Percentiles rank a stretch among this genome's conserved stretches.
These are phyloP conservation scores for Pseudococcus jackbeardsleyi DNA, from an alignment of 2,888 invertebrate genomes.

Conservation along the genomic window DNA sequence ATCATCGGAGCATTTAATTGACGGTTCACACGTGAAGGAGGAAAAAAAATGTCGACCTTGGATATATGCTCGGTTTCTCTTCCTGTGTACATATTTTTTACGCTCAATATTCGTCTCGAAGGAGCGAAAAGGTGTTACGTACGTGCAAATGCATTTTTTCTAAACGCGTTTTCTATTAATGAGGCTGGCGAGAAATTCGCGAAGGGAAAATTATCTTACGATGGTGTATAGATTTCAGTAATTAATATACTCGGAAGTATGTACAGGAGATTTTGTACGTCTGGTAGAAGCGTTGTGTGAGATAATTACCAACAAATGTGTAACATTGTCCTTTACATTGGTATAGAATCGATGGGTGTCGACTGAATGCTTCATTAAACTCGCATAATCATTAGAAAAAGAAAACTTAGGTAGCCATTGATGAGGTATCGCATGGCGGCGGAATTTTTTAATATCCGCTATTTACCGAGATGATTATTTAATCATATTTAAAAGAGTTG, in stretches of 20 bases:
- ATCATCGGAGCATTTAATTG: slow-evolving; percentile 36
- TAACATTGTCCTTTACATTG: slow-evolving; percentile 18
- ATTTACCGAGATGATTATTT: slow-evolving; percentile 30
- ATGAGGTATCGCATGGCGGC: neutral
- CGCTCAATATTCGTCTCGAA: neutral
- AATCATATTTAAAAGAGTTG: slow-evolving; percentile 4
- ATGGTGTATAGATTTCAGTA: slow-evolving; percentile 2
- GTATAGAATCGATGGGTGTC: neutral
- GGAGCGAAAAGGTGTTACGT: neutral
- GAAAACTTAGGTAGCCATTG: neutral
- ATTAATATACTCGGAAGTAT: slow-evolving; percentile 47
- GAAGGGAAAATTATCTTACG: neutral
- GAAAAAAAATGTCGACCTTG: slow-evolving; percentile 1
- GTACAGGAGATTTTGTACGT: neutral
- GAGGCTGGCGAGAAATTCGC: slow-evolving; percentile 14
- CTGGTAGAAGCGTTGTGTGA: neutral
- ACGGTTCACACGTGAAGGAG: neutral
- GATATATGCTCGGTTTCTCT: neutral
- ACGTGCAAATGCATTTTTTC: neutral
- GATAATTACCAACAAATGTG: slow-evolving; percentile 29
- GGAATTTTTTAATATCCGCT: slow-evolving; percentile 45
- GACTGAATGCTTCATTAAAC: slow-evolving; percentile 50
- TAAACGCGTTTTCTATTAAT: neutral
- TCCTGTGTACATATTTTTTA: neutral
- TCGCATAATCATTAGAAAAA: slow-evolving; percentile 46